A percentile compares a stretch with the other conserved stretches of the same genome.
Conservation (phyloP, 1,140 invertebrate species). For the Drosophila tani region DNA sequence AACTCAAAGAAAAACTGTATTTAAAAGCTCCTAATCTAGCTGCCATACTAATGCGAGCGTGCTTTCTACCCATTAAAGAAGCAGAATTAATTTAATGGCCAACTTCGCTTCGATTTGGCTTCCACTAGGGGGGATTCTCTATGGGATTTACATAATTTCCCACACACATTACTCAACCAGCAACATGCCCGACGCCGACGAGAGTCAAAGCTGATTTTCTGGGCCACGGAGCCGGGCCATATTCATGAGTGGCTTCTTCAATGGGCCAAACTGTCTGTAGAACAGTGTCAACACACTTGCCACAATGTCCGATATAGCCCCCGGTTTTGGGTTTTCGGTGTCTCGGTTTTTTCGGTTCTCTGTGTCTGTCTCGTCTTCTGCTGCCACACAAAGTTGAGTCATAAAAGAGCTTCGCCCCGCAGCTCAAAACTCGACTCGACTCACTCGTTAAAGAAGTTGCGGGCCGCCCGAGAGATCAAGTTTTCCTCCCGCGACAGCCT, state of each 20-base stretch:
- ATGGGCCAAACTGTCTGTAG: slow-evolving; percentile 25
- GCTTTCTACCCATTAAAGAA: not conserved
- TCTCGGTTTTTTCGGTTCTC: not conserved
- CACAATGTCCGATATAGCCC: slow-evolving; percentile 26
- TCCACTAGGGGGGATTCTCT: not conserved
- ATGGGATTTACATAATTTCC: slow-evolving; percentile 29
- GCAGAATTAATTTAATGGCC: not conserved
- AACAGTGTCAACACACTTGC: slow-evolving; percentile 49
- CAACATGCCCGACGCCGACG: not conserved
- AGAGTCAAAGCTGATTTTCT: slow-evolving; percentile 17
- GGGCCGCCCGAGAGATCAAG: slow-evolving; percentile 35
- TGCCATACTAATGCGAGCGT: too few species aligned
- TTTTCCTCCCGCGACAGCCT: slow-evolving; percentile 48
- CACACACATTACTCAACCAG: slow-evolving; percentile 21
- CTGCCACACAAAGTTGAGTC: slow-evolving; percentile 52
- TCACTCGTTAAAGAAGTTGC: slow-evolving; percentile 21
- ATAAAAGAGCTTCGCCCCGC: slow-evolving; percentile 35
- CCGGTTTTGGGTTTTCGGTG: slow-evolving; percentile 2
- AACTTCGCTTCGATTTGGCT: slow-evolving; percentile 24
- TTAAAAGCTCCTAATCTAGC: not conserved
- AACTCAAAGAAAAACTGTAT: not conserved
- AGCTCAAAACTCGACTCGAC: not conserved
- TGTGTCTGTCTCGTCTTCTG: not conserved
- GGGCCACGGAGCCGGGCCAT: slow-evolving; percentile 15
- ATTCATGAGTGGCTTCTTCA: slow-evolving; percentile 34